These are phyloP conservation scores for Pterobdella sp. DNA, from an alignment of 2,888 invertebrate genomes.

Conservation along the genomic window DNA sequence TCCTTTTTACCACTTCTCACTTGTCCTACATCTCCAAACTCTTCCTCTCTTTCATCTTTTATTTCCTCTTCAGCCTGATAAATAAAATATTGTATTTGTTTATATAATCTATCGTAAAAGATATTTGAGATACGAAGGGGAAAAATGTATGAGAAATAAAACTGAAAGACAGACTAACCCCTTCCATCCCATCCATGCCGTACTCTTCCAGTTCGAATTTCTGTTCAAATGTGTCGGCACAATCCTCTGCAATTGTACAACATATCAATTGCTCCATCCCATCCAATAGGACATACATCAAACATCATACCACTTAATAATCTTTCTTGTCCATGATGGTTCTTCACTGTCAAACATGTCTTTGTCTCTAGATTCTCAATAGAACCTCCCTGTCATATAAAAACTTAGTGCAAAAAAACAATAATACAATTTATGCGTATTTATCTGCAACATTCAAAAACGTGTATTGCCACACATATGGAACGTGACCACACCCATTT, in stretches of 20 bases:
- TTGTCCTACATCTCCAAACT: neutral
- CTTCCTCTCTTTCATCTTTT: neutral
- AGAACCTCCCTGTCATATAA: neutral
- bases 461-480: neutral
- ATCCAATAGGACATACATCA: too few species aligned
- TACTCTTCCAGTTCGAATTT: neutral
- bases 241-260: too few species aligned
- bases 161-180: neutral
- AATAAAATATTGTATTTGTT: neutral
- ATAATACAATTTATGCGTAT: neutral
- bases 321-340: too few species aligned
- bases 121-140: too few species aligned
- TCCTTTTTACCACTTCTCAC: neutral
- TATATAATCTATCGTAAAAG: too few species aligned
- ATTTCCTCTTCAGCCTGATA: conserved; percentile 14
- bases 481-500: too few species aligned
- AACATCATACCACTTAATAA: too few species aligned
- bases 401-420: neutral
- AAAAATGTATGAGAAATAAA: too few species aligned
- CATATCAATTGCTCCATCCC: too few species aligned
- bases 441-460: neutral
- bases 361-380: neutral
- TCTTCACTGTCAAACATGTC: conserved; percentile 3
- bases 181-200: conserved; percentile 7
- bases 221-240: neutral